Conservation (phyloP, 2,797 vertebrate species). For the Pipistrellus nathusii region DNA sequence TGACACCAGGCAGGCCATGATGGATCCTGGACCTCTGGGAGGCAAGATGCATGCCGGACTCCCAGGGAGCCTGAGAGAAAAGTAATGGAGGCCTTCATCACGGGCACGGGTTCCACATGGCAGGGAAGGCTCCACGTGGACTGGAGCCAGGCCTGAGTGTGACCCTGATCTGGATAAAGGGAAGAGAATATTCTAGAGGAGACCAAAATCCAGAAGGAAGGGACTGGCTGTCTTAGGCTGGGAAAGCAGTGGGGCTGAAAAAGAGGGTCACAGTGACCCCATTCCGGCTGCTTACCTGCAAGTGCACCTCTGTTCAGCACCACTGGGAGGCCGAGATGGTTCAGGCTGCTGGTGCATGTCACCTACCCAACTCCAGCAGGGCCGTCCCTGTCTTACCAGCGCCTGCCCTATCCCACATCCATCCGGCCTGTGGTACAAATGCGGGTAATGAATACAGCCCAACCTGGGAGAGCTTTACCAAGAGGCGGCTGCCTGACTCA, state of each 20-base stretch:
- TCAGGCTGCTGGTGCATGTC: background rate
- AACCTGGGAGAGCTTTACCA: background rate
- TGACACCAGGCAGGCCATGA: fast-evolving
- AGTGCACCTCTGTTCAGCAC: background rate
- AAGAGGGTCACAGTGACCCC: background rate
- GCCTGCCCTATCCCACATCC: background rate
- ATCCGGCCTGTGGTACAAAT: background rate
- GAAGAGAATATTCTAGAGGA: background rate
- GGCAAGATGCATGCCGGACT: fast-evolving
- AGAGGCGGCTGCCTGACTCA: background rate
- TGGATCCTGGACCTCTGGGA: background rate
- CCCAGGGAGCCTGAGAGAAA: fast-evolving
- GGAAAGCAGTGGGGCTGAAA: background rate
- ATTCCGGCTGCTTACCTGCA: background rate
- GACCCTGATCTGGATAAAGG: background rate
- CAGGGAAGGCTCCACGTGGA: fast-evolving
- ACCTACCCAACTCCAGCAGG: background rate
- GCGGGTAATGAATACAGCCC: background rate
- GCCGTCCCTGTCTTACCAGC: background rate
- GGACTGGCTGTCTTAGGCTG: background rate
- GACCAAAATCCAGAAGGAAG: background rate
- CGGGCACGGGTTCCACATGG: background rate
- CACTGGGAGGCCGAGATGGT: fast-evolving
- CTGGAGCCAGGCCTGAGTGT: background rate
- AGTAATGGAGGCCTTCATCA: fast-evolving